phyloP scores from a whole-genome alignment of 1,140 invertebrate species.

The Steinernema khuongi region DNA sequence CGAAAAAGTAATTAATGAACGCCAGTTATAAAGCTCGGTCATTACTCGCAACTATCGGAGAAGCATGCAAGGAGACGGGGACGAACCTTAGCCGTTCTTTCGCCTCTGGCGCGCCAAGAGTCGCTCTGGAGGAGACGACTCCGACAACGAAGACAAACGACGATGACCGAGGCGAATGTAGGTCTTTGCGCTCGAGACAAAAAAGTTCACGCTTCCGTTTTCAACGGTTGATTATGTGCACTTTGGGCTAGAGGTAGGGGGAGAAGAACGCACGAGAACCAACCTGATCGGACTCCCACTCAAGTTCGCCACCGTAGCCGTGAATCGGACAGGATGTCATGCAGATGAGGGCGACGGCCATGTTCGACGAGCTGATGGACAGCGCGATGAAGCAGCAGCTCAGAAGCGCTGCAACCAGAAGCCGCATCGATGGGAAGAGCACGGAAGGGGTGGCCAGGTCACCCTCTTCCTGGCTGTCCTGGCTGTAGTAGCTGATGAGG shows the following conservation, averaged over 20 bases:
- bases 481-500: constrained; percentile 13
- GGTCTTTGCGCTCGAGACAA: neutral
- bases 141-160: neutral
- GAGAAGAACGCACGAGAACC: neutral
- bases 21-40: neutral
- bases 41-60: neutral
- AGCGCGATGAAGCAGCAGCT: constrained; percentile 57
- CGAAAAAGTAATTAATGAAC: constrained; percentile 5
- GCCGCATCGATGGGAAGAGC: constrained; percentile 55
- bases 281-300: constrained; percentile 53
- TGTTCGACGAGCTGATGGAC: constrained; percentile 54
- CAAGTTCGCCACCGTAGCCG: constrained; percentile 50
- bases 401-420: constrained; percentile 49
- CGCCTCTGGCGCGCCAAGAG: neutral
- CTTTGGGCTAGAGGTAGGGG: neutral
- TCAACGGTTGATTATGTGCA: constrained; percentile 1
- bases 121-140: neutral
- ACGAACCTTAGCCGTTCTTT: too few relatives aligned
- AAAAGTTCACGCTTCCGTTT: constrained; percentile 5
- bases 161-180: neutral
- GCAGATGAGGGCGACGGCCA: constrained; percentile 57
- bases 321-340: constrained; percentile 58
- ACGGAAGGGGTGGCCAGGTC: constrained; percentile 26
- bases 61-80: neutral
- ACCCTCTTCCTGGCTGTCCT: constrained; percentile 23